These are phyloP conservation scores for Gryon sp. DNA, from an alignment of 1,140 invertebrate species.

Conservation along the genomic window DNA sequence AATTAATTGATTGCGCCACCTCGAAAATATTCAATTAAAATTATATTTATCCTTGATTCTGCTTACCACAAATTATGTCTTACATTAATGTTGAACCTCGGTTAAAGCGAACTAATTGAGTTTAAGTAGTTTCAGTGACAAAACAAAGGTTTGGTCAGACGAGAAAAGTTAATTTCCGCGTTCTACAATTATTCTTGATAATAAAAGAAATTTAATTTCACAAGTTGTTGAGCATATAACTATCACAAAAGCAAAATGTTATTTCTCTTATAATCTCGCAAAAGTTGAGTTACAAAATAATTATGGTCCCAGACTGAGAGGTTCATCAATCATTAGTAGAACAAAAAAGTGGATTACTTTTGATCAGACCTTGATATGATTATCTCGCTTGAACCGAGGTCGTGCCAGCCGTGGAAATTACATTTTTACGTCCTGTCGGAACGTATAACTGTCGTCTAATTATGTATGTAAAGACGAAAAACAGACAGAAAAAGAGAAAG, in stretches of 20 bases:
- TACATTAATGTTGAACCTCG: background rate
- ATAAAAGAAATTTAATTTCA: too few relatives aligned
- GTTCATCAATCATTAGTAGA: conserved; percentile 3
- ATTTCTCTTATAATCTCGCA: background rate
- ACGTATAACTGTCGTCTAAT: conserved; percentile 31
- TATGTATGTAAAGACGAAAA: conserved; percentile 29
- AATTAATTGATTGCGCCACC: too few relatives aligned
- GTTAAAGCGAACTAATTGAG: background rate
- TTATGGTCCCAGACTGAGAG: background rate
- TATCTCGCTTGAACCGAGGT: conserved; percentile 12
- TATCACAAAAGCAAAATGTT: background rate
- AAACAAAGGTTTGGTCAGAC: background rate
- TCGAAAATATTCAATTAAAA: too few relatives aligned
- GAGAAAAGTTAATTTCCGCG: too few relatives aligned
- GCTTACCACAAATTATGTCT: too few relatives aligned
- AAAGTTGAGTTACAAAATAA: conserved; percentile 1
- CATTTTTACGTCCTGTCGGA: conserved; percentile 30
- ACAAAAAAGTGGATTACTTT: conserved; percentile 9
- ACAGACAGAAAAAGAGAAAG: conserved; percentile 22
- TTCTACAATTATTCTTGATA: too few relatives aligned
- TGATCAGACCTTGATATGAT: conserved; percentile 11
- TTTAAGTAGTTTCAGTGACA: too few relatives aligned
- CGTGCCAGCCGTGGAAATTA: conserved; percentile 9
- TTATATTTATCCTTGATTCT: too few relatives aligned
- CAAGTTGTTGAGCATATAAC: too few relatives aligned